These are phyloP conservation scores for Coenonympha glycerion DNA, from an alignment of 2,888 invertebrate species.

Conservation along the genomic window DNA sequence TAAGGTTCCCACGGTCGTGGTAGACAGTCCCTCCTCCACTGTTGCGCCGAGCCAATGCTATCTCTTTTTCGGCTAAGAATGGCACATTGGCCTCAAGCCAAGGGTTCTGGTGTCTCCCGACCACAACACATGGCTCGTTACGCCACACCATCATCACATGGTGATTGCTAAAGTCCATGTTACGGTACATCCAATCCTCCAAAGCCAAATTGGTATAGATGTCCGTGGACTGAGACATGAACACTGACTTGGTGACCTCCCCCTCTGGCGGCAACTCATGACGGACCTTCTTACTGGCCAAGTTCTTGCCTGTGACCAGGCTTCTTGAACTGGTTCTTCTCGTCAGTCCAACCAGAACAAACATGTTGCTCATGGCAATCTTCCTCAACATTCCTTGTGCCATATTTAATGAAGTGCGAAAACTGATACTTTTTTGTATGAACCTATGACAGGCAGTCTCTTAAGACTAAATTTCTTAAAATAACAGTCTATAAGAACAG, in stretches of 20 bases:
- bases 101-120: conserved; percentile 98
- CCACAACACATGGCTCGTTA: conserved; percentile 95
- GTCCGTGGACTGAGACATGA: conserved; percentile 93
- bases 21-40: conserved; percentile 98
- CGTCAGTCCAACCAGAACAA: conserved; percentile 55
- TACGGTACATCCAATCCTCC: conserved; percentile 96
- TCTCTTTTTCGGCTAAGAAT: conserved; percentile 78
- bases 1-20: conserved; percentile 95
- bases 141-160: conserved; percentile 94
- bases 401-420: conserved; percentile 50
- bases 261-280: conserved; percentile 50
- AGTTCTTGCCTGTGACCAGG: conserved; percentile 44
- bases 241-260: conserved; percentile 87
- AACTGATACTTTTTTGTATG: conserved; percentile 72
- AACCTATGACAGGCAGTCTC: conserved; percentile 48
- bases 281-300: conserved; percentile 46
- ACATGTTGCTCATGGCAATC: conserved; percentile 55
- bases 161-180: conserved; percentile 87
- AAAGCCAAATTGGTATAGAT: conserved; percentile 95
- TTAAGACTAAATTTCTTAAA: conserved; percentile 50
- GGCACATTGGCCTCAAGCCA: conserved; percentile 93
- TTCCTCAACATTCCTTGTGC: conserved; percentile 68
- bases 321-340: conserved; percentile 56
- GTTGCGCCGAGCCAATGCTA: conserved; percentile 89
- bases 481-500: conserved; percentile 35